phyloP scores from a whole-genome alignment of 2,113 vertebrate genomes.

The Callipepla californica region DNA sequence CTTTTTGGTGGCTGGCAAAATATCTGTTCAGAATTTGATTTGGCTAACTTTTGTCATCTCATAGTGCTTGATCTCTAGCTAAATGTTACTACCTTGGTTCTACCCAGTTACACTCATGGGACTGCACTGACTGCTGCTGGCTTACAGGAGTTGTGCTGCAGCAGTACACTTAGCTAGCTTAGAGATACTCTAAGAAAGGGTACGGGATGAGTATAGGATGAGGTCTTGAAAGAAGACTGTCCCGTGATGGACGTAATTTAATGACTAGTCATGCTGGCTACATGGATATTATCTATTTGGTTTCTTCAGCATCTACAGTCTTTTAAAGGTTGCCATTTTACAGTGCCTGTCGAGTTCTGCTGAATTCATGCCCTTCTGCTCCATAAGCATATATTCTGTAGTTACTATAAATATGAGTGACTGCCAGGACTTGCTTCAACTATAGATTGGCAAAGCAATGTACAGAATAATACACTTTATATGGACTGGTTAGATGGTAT shows the following conservation, averaged over 20 bases:
- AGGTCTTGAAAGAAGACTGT: background rate
- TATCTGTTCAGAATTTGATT: background rate
- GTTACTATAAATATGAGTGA: background rate
- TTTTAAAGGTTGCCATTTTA: background rate
- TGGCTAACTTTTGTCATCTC: background rate
- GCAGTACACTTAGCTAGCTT: background rate
- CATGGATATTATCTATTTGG: background rate
- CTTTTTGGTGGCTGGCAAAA: background rate
- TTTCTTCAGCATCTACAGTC: background rate
- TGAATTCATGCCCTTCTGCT: background rate
- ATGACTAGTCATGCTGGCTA: background rate
- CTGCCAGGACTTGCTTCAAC: constrained; percentile 2
- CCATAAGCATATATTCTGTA: background rate
- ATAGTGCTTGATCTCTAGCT: background rate
- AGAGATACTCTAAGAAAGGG: background rate
- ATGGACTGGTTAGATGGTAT: background rate
- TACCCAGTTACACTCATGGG: background rate
- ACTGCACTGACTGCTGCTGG: background rate
- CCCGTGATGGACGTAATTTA: background rate
- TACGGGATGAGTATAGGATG: background rate
- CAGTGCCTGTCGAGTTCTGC: background rate
- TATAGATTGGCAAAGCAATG: background rate
- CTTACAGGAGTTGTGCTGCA: background rate
- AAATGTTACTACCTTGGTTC: background rate
- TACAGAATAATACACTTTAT: background rate